phyloP scores from a whole-genome alignment of 1,140 invertebrate genomes.

The Agrilus planipennis region DNA sequence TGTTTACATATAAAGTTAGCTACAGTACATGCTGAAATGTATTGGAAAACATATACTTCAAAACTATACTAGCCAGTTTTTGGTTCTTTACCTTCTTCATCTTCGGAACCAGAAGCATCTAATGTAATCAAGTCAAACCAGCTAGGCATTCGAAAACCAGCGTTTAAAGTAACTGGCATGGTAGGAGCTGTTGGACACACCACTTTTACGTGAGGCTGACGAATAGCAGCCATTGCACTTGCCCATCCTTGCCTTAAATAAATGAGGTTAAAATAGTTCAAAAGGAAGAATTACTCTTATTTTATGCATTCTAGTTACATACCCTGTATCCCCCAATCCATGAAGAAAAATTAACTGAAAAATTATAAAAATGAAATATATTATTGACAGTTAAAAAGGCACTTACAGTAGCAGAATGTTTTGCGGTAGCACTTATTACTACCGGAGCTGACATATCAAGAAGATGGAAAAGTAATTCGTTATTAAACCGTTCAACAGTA shows the following conservation, averaged over 20 bases:
- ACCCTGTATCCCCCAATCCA: slow-evolving; percentile 58
- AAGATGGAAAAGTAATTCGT: no score
- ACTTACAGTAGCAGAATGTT: slow-evolving; percentile 69
- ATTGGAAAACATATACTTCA: no score
- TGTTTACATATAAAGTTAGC: no score
- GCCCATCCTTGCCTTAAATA: slow-evolving; percentile 84
- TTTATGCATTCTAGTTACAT: slow-evolving; percentile 20
- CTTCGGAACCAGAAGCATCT: slow-evolving; percentile 73
- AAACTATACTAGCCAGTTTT: no score
- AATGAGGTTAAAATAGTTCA: slow-evolving; percentile 8
- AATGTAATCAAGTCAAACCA: slow-evolving; percentile 91
- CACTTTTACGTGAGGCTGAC: slow-evolving; percentile 76
- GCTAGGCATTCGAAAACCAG: slow-evolving; percentile 86
- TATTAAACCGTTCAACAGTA: no score
- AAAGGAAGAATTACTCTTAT: slow-evolving; percentile 5
- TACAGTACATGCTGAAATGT: no score
- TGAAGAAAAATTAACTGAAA: slow-evolving; percentile 56
- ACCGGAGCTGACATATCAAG: slow-evolving; percentile 51
- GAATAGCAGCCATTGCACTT: slow-evolving; percentile 63
- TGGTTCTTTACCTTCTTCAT: slow-evolving; percentile 55
- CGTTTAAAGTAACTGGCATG: slow-evolving; percentile 87
- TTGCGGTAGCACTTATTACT: slow-evolving; percentile 59
- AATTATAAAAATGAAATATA: background rate
- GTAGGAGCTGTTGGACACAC: slow-evolving; percentile 88
- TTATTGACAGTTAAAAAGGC: background rate